Percentiles rank a stretch among this genome's conserved stretches.
phyloP scores from a whole-genome alignment of 2,888 invertebrate species.

The Brenthis ino region DNA sequence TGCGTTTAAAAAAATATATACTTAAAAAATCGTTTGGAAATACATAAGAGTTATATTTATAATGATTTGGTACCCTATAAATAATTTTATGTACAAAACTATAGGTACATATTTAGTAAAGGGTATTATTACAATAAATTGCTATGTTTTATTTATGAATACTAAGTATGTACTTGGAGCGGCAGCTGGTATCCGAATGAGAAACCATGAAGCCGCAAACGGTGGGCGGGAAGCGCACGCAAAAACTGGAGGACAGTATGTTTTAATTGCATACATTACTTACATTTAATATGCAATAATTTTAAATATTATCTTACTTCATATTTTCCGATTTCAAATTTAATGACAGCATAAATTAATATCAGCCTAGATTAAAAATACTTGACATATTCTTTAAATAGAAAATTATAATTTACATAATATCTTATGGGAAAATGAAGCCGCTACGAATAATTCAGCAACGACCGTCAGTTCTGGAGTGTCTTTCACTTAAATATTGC shows the following conservation, averaged over 20 bases:
- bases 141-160: conserved; percentile 38
- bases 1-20: background rate
- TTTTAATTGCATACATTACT: conserved; percentile 29
- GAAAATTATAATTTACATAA: too few relatives aligned
- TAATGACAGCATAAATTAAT: too few relatives aligned
- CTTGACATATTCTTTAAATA: too few relatives aligned
- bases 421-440: background rate
- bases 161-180: conserved; percentile 36
- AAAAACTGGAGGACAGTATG: conserved; percentile 29
- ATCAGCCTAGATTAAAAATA: too few relatives aligned
- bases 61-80: background rate
- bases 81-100: conserved; percentile 2
- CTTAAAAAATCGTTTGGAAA: background rate
- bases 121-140: conserved; percentile 38
- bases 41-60: background rate
- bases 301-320: background rate
- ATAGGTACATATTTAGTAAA: conserved; percentile 20
- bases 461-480: conserved; percentile 24
- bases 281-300: conserved; percentile 1
- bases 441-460: conserved; percentile 16
- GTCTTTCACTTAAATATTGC: conserved; percentile 39
- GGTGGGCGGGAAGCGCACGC: conserved; percentile 40
- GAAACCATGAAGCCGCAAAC: conserved; percentile 46
- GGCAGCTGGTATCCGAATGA: conserved; percentile 48
- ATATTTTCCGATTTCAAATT: too few relatives aligned